A percentile compares a stretch with the other conserved stretches of the same genome.
These are phyloP conservation scores for Thunnus thynnus DNA, from an alignment of 2,113 vertebrate genomes.

Conservation along the genomic window DNA sequence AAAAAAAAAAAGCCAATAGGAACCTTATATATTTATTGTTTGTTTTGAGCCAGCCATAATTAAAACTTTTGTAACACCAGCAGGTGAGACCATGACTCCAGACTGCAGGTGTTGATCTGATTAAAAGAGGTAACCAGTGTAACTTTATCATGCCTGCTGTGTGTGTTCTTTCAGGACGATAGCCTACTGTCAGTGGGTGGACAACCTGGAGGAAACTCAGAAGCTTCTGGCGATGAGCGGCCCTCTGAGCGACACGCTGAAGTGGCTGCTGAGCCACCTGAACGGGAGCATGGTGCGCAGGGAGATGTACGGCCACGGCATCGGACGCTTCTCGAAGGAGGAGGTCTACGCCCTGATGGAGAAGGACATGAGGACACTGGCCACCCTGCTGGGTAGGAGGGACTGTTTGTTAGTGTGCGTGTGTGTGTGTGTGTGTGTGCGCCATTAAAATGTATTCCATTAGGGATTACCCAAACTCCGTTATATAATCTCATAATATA, in stretches of 20 bases:
- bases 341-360: slow-evolving; percentile 97
- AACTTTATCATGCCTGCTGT: not conserved
- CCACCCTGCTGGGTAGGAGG: slow-evolving; percentile 91
- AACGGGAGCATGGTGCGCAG: slow-evolving; percentile 94
- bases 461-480: slow-evolving; percentile 27
- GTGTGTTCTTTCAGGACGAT: slow-evolving; percentile 87
- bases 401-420: not conserved
- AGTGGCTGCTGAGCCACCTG: slow-evolving; percentile 94
- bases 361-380: slow-evolving; percentile 96
- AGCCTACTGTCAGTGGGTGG: slow-evolving; percentile 98
- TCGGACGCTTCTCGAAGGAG: slow-evolving; percentile 94
- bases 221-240: slow-evolving; percentile 93
- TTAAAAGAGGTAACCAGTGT: not conserved
- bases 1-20: too few relatives aligned
- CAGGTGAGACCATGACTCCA: too few relatives aligned
- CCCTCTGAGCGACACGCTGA: slow-evolving; percentile 93
- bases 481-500: slow-evolving; percentile 19
- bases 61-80: too few relatives aligned
- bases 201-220: slow-evolving; percentile 94
- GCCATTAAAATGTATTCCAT: not conserved
- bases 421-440: not conserved
- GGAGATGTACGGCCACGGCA: slow-evolving; percentile 97
- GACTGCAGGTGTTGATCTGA: too few relatives aligned
- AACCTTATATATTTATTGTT: too few relatives aligned
- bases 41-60: too few relatives aligned